Evolutionary conservation across 2,797 vertebrate species (phyloP).

Genomic region (Chaunax sp.): DNA sequence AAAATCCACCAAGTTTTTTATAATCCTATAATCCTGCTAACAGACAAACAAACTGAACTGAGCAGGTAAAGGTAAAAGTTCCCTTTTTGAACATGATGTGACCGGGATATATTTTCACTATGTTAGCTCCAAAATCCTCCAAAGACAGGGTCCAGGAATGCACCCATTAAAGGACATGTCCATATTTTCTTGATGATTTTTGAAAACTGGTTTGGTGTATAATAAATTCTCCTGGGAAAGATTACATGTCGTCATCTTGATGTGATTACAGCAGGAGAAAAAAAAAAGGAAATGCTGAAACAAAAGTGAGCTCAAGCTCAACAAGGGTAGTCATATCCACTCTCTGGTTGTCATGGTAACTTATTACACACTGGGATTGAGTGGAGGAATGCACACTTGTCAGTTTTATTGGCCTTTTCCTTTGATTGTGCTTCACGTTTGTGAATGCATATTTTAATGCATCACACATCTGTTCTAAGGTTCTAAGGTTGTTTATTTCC

Average conservation of each 20-base stretch:
- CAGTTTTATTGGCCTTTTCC: conserved; percentile 45
- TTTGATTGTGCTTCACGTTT: conserved; percentile 14
- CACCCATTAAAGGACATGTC: too few relatives aligned
- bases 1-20: too few relatives aligned
- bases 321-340: conserved; percentile 67
- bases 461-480: conserved; percentile 1
- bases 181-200: too few relatives aligned
- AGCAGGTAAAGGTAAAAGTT: too few relatives aligned
- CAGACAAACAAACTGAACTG: too few relatives aligned
- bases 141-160: too few relatives aligned
- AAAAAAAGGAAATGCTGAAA: conserved; percentile 64
- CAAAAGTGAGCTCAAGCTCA: conserved; percentile 55
- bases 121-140: too few relatives aligned
- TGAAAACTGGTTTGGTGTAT: not conserved
- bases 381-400: conserved; percentile 60
- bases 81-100: too few relatives aligned
- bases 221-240: not conserved
- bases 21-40: too few relatives aligned
- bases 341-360: conserved; percentile 82
- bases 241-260: conserved; percentile 19
- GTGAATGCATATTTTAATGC: not conserved
- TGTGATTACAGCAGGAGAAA: conserved; percentile 44
- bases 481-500: not conserved
- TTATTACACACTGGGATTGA: conserved; percentile 63
- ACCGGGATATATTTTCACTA: too few relatives aligned